Evolutionary conservation across 2,797 vertebrate species (phyloP).

Genomic region (Anableps anableps): DNA sequence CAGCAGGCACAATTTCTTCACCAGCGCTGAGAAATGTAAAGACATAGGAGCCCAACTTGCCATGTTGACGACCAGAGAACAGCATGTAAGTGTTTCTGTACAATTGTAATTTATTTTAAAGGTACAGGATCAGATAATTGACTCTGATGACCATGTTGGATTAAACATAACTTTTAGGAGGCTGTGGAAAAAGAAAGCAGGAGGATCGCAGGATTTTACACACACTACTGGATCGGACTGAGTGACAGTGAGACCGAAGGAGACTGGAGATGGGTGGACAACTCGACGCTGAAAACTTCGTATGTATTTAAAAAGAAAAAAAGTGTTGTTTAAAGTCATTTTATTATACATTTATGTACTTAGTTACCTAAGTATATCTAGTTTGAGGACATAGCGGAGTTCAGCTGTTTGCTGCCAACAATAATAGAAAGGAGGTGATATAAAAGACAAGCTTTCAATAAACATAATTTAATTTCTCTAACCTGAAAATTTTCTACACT

Average conservation of each 20-base stretch:
- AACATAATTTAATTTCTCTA: background rate
- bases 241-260: slow-evolving; percentile 32
- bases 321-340: background rate
- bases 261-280: slow-evolving; percentile 40
- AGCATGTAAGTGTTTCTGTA: slow-evolving; percentile 29
- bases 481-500: background rate
- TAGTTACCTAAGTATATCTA: background rate
- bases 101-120: background rate
- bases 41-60: slow-evolving; percentile 27
- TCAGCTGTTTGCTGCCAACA: background rate
- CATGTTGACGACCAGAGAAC: slow-evolving; percentile 37
- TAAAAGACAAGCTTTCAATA: background rate
- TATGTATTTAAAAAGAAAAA: slow-evolving; percentile 25
- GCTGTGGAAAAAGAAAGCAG: slow-evolving; percentile 30
- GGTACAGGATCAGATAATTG: background rate
- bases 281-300: slow-evolving; percentile 3
- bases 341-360: background rate
- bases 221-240: slow-evolving; percentile 42
- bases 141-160: background rate
- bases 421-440: background rate
- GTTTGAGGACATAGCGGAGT: background rate
- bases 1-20: background rate
- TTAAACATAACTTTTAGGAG: slow-evolving; percentile 15
- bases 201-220: slow-evolving; percentile 5
- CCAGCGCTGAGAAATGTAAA: slow-evolving; percentile 11